Evolutionary conservation across 2,113 vertebrate species (phyloP).

Genomic region (Scomber colias): DNA sequence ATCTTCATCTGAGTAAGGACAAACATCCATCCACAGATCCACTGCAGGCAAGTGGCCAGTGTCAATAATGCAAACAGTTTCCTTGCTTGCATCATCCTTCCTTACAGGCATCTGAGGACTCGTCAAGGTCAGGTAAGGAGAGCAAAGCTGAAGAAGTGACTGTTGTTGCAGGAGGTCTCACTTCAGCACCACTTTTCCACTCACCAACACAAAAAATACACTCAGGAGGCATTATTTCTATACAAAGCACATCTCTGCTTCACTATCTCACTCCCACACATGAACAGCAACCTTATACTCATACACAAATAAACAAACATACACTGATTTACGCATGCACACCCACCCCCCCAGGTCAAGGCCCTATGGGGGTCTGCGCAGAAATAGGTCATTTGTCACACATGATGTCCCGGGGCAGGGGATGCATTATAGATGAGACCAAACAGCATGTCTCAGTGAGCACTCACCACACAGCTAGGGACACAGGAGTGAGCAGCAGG

Average conservation of each 20-base stretch:
- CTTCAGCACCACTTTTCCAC: conserved; percentile 37
- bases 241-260: conserved; percentile 9
- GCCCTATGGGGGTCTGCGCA: conserved; percentile 84
- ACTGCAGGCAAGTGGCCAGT: conserved; percentile 43
- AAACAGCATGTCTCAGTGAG: conserved; percentile 83
- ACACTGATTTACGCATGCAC: conserved; percentile 65
- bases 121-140: conserved; percentile 76
- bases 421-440: conserved; percentile 87
- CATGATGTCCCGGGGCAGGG: conserved; percentile 85
- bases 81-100: conserved; percentile 42
- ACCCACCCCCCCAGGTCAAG: conserved; percentile 71
- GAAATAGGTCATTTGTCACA: conserved; percentile 90
- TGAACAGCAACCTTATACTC: conserved; percentile 33
- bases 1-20: conserved; percentile 30
- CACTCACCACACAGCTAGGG: conserved; percentile 76
- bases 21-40: conserved; percentile 33
- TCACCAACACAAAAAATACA: conserved; percentile 8
- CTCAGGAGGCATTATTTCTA: conserved; percentile 8
- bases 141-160: conserved; percentile 36
- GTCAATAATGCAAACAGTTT: conserved; percentile 64
- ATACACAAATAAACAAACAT: conserved; percentile 72
- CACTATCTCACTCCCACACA: conserved; percentile 23
- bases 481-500: conserved; percentile 69
- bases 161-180: conserved; percentile 34
- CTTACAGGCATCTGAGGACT: conserved; percentile 65